Conservation (phyloP, 2,888 invertebrate genomes). For the Ischnura elegans region DNA sequence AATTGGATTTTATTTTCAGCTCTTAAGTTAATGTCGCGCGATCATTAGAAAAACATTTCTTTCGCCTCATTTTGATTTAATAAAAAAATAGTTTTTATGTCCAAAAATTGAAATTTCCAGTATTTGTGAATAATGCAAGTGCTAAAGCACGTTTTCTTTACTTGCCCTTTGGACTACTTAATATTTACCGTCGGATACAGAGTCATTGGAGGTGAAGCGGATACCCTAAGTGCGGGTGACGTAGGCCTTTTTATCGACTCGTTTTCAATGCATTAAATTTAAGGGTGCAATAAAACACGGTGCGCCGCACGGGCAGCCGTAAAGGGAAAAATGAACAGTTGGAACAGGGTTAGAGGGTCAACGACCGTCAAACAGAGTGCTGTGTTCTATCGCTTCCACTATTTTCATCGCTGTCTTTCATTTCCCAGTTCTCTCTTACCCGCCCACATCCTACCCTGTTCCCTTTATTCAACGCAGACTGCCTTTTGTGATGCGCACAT, state of each 20-base stretch:
- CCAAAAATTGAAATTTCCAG: too few species aligned
- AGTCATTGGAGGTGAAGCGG: too few species aligned
- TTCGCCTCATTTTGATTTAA: too few species aligned
- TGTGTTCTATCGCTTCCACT: neutral
- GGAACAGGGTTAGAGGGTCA: neutral
- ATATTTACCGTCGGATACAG: too few species aligned
- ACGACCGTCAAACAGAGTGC: neutral
- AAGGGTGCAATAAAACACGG: neutral
- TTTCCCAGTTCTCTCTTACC: neutral
- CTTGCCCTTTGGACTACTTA: too few species aligned
- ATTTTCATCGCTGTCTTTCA: neutral
- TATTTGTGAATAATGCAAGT: too few species aligned
- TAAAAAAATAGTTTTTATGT: too few species aligned
- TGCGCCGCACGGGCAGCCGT: neutral
- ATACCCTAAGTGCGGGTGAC: too few species aligned
- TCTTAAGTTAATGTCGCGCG: too few species aligned
- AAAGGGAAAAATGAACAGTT: neutral
- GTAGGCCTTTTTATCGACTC: slow-evolving; percentile 1
- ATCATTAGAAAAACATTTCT: too few species aligned
- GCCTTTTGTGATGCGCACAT: neutral
- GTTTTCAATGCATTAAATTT: neutral
- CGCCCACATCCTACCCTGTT: neutral
- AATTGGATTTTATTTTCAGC: too few species aligned
- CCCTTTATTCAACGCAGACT: neutral
- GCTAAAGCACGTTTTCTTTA: too few species aligned